Evolutionary conservation across 2,888 invertebrate species (phyloP).

Genomic region (Agriopis leucophaearia): DNA sequence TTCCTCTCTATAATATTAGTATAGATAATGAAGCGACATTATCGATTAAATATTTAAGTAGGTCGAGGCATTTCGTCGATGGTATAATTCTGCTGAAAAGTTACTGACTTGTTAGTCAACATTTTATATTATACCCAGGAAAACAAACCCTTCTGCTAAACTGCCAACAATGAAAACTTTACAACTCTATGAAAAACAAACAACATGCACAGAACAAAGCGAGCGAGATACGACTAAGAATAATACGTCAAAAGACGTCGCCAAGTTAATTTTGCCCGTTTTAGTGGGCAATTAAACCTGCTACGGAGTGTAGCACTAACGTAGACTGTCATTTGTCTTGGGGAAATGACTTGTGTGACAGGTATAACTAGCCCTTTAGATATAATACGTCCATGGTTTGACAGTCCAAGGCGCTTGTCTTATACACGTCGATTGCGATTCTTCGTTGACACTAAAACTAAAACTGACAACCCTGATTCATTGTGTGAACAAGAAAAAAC

Average conservation of each 20-base stretch:
- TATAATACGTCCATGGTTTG: no score
- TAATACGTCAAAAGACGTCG: slow-evolving; percentile 50
- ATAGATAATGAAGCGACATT: no score
- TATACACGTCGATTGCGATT: no score
- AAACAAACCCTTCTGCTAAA: slow-evolving; percentile 7
- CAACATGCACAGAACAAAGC: slow-evolving; percentile 36
- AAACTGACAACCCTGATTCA: no score
- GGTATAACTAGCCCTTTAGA: background rate
- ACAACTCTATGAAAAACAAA: slow-evolving; percentile 16
- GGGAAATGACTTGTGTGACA: slow-evolving; percentile 13
- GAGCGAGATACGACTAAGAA: slow-evolving; percentile 36
- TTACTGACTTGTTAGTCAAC: no score
- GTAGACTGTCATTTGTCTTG: slow-evolving; percentile 21
- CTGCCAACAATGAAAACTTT: slow-evolving; percentile 9
- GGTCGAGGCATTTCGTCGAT: no score
- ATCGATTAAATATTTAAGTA: no score
- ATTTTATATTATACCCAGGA: background rate
- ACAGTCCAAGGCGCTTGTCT: no score
- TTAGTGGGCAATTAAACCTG: slow-evolving; percentile 55
- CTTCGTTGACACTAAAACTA: no score
- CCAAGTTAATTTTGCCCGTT: slow-evolving; percentile 51
- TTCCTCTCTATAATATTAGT: no score
- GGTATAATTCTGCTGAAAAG: no score
- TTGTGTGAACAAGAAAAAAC: no score
- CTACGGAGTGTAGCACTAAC: background rate